These are phyloP conservation scores for Lucifuga dentata DNA, from an alignment of 2,113 vertebrate genomes.

Conservation along the genomic window DNA sequence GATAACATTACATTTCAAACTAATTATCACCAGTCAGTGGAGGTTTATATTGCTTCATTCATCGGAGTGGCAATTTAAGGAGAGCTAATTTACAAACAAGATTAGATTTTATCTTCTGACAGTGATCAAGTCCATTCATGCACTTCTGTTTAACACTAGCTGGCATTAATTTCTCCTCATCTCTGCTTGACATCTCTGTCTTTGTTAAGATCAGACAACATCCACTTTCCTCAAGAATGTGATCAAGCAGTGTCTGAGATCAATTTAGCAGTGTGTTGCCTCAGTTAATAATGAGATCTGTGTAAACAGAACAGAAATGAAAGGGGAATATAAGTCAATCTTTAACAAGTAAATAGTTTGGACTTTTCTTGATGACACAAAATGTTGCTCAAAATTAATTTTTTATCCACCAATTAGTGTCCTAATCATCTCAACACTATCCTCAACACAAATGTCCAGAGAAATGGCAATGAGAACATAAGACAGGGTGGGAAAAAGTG, in stretches of 20 bases:
- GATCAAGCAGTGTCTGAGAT: neutral
- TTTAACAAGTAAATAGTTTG: no score
- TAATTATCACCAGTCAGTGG: no score
- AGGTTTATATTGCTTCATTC: no score
- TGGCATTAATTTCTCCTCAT: no score
- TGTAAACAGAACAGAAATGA: neutral
- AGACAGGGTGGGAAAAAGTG: neutral
- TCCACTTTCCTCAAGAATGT: no score
- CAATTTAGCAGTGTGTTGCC: neutral
- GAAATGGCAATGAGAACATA: neutral
- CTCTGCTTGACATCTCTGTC: neutral
- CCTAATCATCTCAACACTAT: neutral
- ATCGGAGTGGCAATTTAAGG: neutral
- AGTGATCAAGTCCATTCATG: neutral
- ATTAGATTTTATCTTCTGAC: neutral
- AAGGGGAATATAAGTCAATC: no score
- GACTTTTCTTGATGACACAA: no score
- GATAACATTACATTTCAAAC: no score
- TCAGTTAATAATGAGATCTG: neutral
- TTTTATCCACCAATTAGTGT: neutral
- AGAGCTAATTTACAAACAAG: neutral
- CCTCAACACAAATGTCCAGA: slow-evolving; percentile 24
- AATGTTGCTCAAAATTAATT: no score
- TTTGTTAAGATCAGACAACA: no score
- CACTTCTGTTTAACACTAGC: no score